phyloP scores from a whole-genome alignment of 2,113 vertebrate species.

The Sisor rabdophorus region DNA sequence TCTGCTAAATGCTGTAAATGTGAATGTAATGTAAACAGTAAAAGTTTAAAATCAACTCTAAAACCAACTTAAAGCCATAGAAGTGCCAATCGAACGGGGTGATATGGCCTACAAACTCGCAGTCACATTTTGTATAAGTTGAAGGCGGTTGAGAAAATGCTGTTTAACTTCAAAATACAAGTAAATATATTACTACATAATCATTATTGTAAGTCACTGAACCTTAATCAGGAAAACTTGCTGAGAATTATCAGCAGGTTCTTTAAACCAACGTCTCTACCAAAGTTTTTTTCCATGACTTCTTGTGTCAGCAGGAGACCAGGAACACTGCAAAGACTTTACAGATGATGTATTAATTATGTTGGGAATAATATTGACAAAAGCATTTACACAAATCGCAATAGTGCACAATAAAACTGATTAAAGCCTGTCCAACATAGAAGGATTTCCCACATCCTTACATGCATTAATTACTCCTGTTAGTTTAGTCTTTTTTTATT shows the following conservation, averaged over 20 bases:
- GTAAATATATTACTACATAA: neutral
- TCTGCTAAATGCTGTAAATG: no score
- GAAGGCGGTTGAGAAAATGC: no score
- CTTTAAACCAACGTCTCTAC: neutral
- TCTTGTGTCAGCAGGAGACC: constrained; percentile 6
- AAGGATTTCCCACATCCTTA: neutral
- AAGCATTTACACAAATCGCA: neutral
- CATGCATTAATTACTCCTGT: constrained; percentile 16
- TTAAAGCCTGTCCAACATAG: neutral
- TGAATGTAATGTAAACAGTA: no score
- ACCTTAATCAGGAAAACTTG: neutral
- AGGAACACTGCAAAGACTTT: neutral
- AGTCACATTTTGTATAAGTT: no score
- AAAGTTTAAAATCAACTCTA: no score
- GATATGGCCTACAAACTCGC: no score
- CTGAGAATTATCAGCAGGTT: neutral
- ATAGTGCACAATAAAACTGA: neutral
- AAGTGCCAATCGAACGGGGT: no score
- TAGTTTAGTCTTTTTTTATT: constrained; percentile 16
- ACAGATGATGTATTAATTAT: neutral
- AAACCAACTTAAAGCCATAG: no score
- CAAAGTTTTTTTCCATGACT: neutral
- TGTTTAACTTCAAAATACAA: no score
- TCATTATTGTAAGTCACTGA: neutral
- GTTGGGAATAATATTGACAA: neutral